These are phyloP conservation scores for Tetragnatha versicolor DNA, from an alignment of 1,140 invertebrate species.

Conservation along the genomic window DNA sequence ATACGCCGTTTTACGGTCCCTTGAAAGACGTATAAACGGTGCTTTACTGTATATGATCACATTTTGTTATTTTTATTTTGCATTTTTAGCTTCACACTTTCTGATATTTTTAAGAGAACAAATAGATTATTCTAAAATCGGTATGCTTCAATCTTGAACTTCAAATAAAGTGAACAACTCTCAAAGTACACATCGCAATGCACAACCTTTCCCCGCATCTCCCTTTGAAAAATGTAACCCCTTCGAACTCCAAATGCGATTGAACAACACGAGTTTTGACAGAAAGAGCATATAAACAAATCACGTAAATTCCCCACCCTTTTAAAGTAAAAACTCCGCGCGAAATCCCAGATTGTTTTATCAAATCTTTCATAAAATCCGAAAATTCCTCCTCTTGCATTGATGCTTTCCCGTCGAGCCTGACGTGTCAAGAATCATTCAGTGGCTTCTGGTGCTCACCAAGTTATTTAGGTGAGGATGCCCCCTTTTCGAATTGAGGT, in stretches of 20 bases:
- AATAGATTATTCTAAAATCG: no score
- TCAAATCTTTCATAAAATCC: conserved; percentile 12
- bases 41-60: no score
- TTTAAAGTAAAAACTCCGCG: neutral
- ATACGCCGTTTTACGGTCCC: no score
- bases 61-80: no score
- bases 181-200: neutral
- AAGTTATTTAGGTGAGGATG: conserved; percentile 40
- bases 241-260: conserved; percentile 6
- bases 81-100: no score
- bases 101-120: no score
- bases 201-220: neutral
- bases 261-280: neutral
- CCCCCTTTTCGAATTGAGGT: neutral
- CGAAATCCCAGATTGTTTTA: conserved; percentile 40
- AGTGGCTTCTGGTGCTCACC: neutral
- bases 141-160: neutral
- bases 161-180: neutral
- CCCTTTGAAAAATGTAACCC: conserved; percentile 32
- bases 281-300: conserved; percentile 38
- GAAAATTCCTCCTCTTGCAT: neutral
- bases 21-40: no score
- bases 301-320: conserved; percentile 7
- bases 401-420: neutral
- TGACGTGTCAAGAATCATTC: conserved; percentile 54